These are phyloP conservation scores for Cyclopterus lumpus DNA, from an alignment of 2,797 vertebrate species.

Conservation along the genomic window DNA sequence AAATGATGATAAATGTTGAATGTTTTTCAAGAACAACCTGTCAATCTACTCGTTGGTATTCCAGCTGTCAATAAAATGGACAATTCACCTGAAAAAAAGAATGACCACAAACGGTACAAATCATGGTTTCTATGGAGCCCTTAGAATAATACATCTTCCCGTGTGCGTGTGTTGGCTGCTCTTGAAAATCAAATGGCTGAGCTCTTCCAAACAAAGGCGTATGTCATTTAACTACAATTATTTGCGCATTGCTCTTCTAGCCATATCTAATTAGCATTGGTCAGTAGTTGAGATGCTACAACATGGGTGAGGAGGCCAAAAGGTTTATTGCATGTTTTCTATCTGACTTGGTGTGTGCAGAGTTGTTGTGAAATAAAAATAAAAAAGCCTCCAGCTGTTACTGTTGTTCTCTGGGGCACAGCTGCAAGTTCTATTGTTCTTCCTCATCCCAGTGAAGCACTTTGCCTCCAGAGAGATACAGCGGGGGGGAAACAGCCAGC, in stretches of 20 bases:
- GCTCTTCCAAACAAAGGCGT: background rate
- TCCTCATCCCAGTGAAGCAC: too few relatives aligned
- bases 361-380: background rate
- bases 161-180: background rate
- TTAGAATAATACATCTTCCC: background rate
- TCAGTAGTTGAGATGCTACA: background rate
- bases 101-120: background rate
- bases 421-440: too few relatives aligned
- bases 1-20: conserved; percentile 48
- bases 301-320: background rate
- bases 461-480: too few relatives aligned
- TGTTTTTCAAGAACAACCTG: conserved; percentile 26
- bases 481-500: too few relatives aligned
- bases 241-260: background rate
- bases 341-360: background rate
- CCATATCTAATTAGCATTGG: background rate
- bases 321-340: background rate
- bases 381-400: too few relatives aligned
- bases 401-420: too few relatives aligned
- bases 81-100: background rate
- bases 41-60: conserved; percentile 4
- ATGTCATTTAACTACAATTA: background rate
- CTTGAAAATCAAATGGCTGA: background rate
- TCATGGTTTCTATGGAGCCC: background rate
- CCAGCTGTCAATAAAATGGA: background rate